Conservation (phyloP, 2,797 vertebrate genomes). For the Macroramphosus scolopax region DNA sequence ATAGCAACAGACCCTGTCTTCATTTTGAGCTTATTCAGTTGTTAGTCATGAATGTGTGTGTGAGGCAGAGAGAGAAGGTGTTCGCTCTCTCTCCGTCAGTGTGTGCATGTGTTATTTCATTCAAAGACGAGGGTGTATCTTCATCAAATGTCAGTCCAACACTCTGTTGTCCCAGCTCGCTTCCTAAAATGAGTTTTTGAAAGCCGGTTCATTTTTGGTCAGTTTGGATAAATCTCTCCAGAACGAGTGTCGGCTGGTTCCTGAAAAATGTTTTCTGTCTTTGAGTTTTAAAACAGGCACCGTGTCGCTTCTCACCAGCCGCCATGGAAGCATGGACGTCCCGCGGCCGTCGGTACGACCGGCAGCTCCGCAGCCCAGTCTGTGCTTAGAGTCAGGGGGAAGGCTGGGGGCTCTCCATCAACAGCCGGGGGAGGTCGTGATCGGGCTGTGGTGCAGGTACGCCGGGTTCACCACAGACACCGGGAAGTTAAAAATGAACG, state of each 20-base stretch:
- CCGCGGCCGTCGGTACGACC: constrained; percentile 23
- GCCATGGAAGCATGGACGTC: constrained; percentile 49
- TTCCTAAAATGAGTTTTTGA: constrained; percentile 13
- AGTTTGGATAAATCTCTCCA: constrained; percentile 26
- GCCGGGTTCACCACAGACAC: constrained; percentile 77
- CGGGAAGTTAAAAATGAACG: constrained; percentile 84
- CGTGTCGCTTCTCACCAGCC: constrained; percentile 33
- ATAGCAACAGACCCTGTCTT: constrained; percentile 68
- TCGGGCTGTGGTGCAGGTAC: constrained; percentile 78
- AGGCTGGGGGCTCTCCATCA: constrained; percentile 58
- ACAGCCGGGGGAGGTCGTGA: constrained; percentile 83
- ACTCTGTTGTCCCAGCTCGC: constrained; percentile 17
- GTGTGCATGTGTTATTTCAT: constrained; percentile 20
- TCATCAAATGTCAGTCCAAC: constrained; percentile 50
- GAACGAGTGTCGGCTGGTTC: constrained; percentile 52
- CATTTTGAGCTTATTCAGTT: constrained; percentile 72
- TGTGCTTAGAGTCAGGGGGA: constrained; percentile 18
- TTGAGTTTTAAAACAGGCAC: constrained; percentile 60
- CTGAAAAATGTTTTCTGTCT: too few species aligned
- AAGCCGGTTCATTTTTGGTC: constrained; percentile 67
- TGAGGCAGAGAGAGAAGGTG: constrained; percentile 17
- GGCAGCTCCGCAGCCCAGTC: constrained; percentile 33
- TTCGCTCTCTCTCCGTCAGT: constrained; percentile 37
- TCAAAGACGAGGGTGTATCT: constrained; percentile 26
- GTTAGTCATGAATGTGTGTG: constrained; percentile 51